Base-by-base conservation (phyloP, 2,888 invertebrate species). In the Tachystola acroxantha region DNA sequence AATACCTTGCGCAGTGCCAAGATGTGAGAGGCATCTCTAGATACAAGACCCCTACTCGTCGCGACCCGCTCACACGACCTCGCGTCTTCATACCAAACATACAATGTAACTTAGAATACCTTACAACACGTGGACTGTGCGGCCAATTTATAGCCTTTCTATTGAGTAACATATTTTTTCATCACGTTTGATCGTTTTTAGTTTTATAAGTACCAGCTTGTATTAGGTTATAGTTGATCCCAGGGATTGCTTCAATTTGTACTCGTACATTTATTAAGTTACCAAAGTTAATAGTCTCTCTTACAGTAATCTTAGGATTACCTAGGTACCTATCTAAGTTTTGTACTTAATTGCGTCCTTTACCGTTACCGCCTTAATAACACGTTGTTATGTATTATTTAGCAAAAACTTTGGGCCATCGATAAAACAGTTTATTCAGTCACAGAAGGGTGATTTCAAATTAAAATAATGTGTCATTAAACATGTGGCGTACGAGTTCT, bases 31-130 rank as follows among this genome's bases (percentile, higher is more conserved):
- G 39, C 48, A 51, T 51, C 55, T 30, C 45, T 10, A 13, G 40
- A 32, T 14, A 33, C 42, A 37, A 9, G 19, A 26, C 31, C 47
- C 44, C 50, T 54, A 52, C 44, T 31, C 39, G 39, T n/a, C n/a
- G 42, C 40, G 47, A 39, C 45, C 42, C 49, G 47, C 43, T 52
- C 51, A 42, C 51, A 52, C 46, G 49, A 49, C 51, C 51, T 43
- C 47, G 20, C 40, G 32, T 47, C 46, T 47, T 50, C 45, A 43
- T 50, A 45, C 42, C 43, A 46, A 44, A 34, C 35, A 40, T 27
- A 40, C 35, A 30, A 31, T 16, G 34, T 29, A 14, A 29, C 14
- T 29, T 29, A 7, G 9, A 13, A 29, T 6, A 10, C 12, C 22
- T 19, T 22, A 2, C 24, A 9, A 9, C n/a, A 24, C 24, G 28